Evolutionary conservation across 1,140 invertebrate species (phyloP), one percentile per base, ranked within the genome.

Genomic region (Onthophagus taurus): DNA sequence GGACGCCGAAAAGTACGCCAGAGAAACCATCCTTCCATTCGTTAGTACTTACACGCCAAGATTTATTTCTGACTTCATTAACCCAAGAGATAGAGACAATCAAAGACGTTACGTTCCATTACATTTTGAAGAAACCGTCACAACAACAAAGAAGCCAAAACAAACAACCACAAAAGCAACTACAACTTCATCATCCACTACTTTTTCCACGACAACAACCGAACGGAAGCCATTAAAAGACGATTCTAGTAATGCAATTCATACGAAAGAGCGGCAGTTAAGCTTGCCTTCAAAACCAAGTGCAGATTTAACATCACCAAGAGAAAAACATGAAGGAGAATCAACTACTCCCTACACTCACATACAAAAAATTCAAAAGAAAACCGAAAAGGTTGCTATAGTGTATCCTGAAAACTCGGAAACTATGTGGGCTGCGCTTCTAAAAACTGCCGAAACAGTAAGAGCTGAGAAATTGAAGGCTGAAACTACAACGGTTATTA

Each of bases 1-100:
- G 13, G 78, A 85, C 53, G 85, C 84, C 0, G 85, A 89, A 60
- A 72, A 77, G 17, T 88, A 89, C 55, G 84, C 85, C 0, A 69
- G 81, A 34, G 77, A 83, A 54, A 85, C 81, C 0, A 63, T 86
- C 7, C 57, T 84, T 34, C 82, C 82, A 0, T 53, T 85, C 4
- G 82, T 85, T 3, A 85, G 81, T 1, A 80, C 81, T 26, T 82
- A 85, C 56, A 83, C 81, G 2, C 81, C 83, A 0, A 78, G 72
- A 21, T 70, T 80, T 45, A 56, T 65, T 4, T 50, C 50, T 8
- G 59, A 65, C 19, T 59, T 65, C 36, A 64, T 65, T 8, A 50
- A 48, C 2, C 58, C 59, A 1, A 52, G 38, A 17, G 35, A 37
- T 33, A 7, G 31, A 9, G 11, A 38, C 8, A 20, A 20, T 2